phyloP scores from a whole-genome alignment of 2,888 invertebrate species.

The Ormyrus thymus region DNA sequence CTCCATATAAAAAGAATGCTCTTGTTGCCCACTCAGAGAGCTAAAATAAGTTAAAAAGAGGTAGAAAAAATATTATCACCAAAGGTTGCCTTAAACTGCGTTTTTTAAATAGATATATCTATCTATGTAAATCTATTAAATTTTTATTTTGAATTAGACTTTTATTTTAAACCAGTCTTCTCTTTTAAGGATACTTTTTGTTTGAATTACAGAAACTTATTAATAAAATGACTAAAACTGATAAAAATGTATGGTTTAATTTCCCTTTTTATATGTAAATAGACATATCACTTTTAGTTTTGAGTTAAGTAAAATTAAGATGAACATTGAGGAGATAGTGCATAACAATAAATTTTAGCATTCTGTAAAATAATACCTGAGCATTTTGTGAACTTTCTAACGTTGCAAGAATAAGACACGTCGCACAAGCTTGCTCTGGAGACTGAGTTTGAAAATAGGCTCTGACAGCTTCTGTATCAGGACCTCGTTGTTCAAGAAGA shows the following conservation, averaged over 20 bases:
- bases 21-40: slow-evolving; percentile 91
- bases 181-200: too few relatives aligned
- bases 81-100: not conserved
- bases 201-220: too few relatives aligned
- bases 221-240: too few relatives aligned
- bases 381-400: slow-evolving; percentile 80
- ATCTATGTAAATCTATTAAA: not conserved
- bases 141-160: too few relatives aligned
- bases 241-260: too few relatives aligned
- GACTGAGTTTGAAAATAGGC: slow-evolving; percentile 90
- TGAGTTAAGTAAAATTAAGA: too few relatives aligned
- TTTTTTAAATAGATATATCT: not conserved
- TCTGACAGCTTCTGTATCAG: slow-evolving; percentile 89
- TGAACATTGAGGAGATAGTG: too few relatives aligned
- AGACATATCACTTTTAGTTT: too few relatives aligned
- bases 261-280: too few relatives aligned
- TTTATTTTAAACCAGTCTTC: too few relatives aligned
- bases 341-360: not conserved
- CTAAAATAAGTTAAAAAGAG: slow-evolving; percentile 63
- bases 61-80: not conserved
- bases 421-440: slow-evolving; percentile 92
- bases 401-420: slow-evolving; percentile 90
- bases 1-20: slow-evolving; percentile 94
- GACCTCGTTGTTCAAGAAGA: slow-evolving; percentile 87
- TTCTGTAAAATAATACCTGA: slow-evolving; percentile 76